Base-by-base conservation (phyloP, 30 jellyfish, hydroid and myxozoan species). In the Haliclystus octoradiatus region DNA sequence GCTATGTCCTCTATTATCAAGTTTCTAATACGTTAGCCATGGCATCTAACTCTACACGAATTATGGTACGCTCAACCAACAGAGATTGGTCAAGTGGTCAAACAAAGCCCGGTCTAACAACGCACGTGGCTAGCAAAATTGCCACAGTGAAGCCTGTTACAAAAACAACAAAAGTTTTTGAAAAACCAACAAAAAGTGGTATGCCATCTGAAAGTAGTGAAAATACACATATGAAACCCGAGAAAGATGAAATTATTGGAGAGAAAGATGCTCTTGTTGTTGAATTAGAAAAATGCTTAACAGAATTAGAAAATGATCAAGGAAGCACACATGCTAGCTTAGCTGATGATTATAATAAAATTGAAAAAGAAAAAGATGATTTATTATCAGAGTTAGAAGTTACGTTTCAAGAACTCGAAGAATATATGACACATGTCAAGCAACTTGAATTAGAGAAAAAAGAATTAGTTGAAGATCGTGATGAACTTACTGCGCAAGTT, bases 121-220 rank as follows among this genome's bases (percentile, higher is more conserved):
- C 57, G 57, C 57, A 40, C 57, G 75, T 23, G 12, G 72, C 64
- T 70, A 80, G 93, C 49, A 70, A 81, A 35, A 77, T 88, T 28
- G 97, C 97, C 50, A 88, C 97, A 0, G 97, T 88, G 26, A 88
- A 88, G 77, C 97, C 97, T 1, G 94, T 88, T 24, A 57, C 97
- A 2, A 88, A 88, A 40, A 40, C 9, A 9, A 40, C 19, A 19
- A 5, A 9, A 19, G 9, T 19, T 5, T 5, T 9, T 19, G 19
- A 40, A 5, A 19, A 19, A 40, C 57, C 9, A 40, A 19, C 9
- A 5, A 9, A 19, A 9, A 40, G 19, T 40, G 57, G 57, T 5
- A 5, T 40, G 9, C 14, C 14, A 5, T 40, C 57, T 19, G 19
- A 9, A 40, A 40, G 57, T 19, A 19, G 19, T 40, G 57, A 40